Base-by-base conservation (phyloP, 2,113 vertebrate genomes). In the Stigmatopora nigra region DNA sequence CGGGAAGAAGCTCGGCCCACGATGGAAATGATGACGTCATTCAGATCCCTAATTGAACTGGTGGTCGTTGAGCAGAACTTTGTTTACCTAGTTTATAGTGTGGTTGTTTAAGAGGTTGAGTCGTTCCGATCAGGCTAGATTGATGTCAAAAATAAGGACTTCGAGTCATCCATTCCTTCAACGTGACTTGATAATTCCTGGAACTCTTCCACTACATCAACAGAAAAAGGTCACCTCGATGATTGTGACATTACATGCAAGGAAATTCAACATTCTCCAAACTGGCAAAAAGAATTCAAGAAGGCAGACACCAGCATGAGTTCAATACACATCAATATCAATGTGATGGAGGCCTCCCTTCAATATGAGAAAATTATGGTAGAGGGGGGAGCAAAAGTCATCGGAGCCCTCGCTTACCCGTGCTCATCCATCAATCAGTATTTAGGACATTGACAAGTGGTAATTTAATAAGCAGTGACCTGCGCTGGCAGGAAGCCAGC, bases 401-500 rank as follows among this genome's bases (percentile, higher is more conserved):
- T 88, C 87, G 84, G 87, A 89, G 81, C 93, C 92, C 92, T 93
- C 92, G 91, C 90, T 92, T 92, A 92, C 91, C 90, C 92, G 88
- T 82, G 86, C 91, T 92, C 94, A 93, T 97, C 95, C 94, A 96
- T 98, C 94, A 97, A 93, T 96, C 94, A 93, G 89, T 89, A 90
- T 94, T 93, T 92, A 93, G 92, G 93, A 92, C 94, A 94, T 93
- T 95, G 94, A 95, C 93, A 94, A 93, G 93, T 93, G 90, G 91
- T 96, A 94, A 96, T 95, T 94, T 95, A 94, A 96, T 96, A 94
- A 92, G 83, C 92, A 95, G 88, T 95, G 93, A 93, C 93, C 93
- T 92, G 92, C 88, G 89, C 93, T 93, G 92, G 91, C 94, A 94
- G 93, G 92, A 94, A 94, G 92, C 92, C 88, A 86, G 89, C 89